Percentiles rank a stretch among this genome's conserved stretches.
Evolutionary conservation across 2,797 vertebrate species (phyloP).

Genomic region (Rhynchonycteris naso): DNA sequence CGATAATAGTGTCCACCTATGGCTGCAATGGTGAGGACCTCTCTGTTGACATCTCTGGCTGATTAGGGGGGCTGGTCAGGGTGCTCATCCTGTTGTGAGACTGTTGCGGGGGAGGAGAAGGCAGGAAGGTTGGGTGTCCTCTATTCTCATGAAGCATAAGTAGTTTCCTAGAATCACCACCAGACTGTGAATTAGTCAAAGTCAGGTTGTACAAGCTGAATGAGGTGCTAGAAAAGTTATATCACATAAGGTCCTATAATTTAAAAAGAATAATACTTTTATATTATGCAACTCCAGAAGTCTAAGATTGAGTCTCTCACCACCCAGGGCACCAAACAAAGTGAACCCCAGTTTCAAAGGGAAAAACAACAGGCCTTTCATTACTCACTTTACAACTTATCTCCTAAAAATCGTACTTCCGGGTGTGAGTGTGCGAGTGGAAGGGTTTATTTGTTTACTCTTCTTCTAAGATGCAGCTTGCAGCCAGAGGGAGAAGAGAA

Average conservation of each 20-base stretch:
- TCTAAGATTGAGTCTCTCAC: neutral
- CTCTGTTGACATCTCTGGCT: neutral
- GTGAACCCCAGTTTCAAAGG: neutral
- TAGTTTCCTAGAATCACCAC: neutral
- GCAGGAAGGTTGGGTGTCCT: neutral
- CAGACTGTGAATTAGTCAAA: neutral
- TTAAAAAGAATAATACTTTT: neutral
- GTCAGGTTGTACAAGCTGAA: neutral
- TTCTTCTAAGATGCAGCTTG: neutral
- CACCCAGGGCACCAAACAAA: neutral
- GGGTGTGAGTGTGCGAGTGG: neutral
- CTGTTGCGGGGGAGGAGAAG: neutral
- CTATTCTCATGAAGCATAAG: neutral
- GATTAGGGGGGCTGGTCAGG: neutral
- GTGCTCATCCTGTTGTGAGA: neutral
- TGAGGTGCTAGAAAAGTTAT: neutral
- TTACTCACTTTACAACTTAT: constrained; percentile 1
- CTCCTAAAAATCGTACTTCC: constrained; percentile 38
- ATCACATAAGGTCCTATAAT: neutral
- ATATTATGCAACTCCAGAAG: neutral
- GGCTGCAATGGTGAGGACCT: neutral
- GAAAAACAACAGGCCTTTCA: constrained; percentile 31
- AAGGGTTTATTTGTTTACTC: constrained; percentile 16
- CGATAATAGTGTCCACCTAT: neutral
- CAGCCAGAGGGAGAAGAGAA: neutral